Evolutionary conservation across 2,888 invertebrate species (phyloP).

Genomic region (Dasysyrphus tricinctus): DNA sequence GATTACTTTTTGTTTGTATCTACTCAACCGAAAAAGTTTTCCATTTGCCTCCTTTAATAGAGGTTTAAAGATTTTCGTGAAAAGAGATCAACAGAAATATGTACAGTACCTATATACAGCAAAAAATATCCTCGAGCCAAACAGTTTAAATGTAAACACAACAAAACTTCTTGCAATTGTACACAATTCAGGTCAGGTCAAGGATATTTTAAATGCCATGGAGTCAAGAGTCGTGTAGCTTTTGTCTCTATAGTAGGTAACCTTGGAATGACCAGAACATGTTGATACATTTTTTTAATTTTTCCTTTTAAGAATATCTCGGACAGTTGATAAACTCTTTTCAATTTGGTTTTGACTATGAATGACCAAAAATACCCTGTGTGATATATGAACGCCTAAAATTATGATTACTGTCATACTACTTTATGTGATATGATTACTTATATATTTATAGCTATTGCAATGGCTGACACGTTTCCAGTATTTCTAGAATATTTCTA

Average conservation of each 20-base stretch:
- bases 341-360: too few species aligned
- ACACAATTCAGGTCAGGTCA: conserved; percentile 47
- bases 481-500: too few species aligned
- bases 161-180: conserved; percentile 50
- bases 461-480: too few species aligned
- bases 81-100: conserved; percentile 2
- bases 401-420: too few species aligned
- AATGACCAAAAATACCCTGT: too few species aligned
- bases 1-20: conserved; percentile 16
- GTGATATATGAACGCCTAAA: too few species aligned
- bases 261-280: background rate
- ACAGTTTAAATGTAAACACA: conserved; percentile 21
- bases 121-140: conserved; percentile 33
- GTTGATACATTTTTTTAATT: background rate
- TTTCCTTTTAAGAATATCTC: too few species aligned
- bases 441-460: too few species aligned
- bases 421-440: too few species aligned
- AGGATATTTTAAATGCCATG: conserved; percentile 48
- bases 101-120: background rate
- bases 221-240: too few species aligned
- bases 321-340: background rate
- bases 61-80: conserved; percentile 31
- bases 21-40: conserved; percentile 24
- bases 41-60: conserved; percentile 33
- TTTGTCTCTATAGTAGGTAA: too few species aligned